phyloP scores from a whole-genome alignment of 2,113 vertebrate species.

The Nothobranchius furzeri region DNA sequence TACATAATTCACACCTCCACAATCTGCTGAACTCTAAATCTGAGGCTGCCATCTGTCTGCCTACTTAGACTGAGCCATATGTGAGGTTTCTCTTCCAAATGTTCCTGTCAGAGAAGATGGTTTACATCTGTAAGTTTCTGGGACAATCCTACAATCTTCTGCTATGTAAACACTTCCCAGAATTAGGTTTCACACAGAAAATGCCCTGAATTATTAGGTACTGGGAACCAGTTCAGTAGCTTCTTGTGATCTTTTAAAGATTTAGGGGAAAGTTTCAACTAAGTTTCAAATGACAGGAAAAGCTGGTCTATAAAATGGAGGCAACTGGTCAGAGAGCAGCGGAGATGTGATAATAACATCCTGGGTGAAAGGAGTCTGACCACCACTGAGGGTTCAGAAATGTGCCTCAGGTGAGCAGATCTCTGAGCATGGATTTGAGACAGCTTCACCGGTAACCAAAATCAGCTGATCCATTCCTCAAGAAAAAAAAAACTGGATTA shows the following conservation, averaged over 20 bases:
- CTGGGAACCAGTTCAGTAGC: background rate
- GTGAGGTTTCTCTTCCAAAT: conserved; percentile 26
- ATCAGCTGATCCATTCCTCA: too few relatives aligned
- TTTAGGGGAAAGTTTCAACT: background rate
- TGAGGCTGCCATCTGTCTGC: conserved; percentile 45
- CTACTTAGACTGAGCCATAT: conserved; percentile 19
- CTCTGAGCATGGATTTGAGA: too few relatives aligned
- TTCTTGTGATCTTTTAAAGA: background rate
- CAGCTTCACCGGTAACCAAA: too few relatives aligned
- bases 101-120: conserved; percentile 42
- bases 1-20: conserved; percentile 62
- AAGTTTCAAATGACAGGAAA: background rate
- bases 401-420: too few relatives aligned
- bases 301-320: background rate
- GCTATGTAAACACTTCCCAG: background rate
- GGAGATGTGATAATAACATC: conserved; percentile 13
- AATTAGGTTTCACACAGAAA: background rate
- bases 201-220: background rate
- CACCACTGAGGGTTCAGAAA: too few relatives aligned
- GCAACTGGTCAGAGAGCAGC: conserved; percentile 5
- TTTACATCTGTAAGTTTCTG: background rate
- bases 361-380: too few relatives aligned
- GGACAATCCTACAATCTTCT: background rate
- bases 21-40: conserved; percentile 31
- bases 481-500: too few relatives aligned